Evolutionary conservation across 2,888 invertebrate genomes (phyloP).

Genomic region (Hypselothyrea guttata): DNA sequence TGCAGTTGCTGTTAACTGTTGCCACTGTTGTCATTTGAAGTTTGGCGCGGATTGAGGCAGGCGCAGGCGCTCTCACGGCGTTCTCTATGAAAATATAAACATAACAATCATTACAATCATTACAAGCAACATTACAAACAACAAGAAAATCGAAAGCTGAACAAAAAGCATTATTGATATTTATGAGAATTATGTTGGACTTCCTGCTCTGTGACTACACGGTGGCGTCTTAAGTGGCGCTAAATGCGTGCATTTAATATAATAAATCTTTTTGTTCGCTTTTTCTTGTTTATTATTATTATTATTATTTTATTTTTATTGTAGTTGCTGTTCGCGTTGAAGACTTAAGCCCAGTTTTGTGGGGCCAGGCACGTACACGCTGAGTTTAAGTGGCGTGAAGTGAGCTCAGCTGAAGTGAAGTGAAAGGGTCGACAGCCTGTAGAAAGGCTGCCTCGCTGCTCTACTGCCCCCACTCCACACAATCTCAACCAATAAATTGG

Average conservation of each 20-base stretch:
- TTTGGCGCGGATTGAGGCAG: conserved; percentile 50
- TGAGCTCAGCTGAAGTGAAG: conserved; percentile 41
- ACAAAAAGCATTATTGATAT: conserved; percentile 71
- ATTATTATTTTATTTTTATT: conserved; percentile 19
- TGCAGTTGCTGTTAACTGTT: conserved; percentile 23
- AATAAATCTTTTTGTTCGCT: conserved; percentile 65
- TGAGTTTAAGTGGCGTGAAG: conserved; percentile 58
- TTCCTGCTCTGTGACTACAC: conserved; percentile 61
- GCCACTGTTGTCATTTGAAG: conserved; percentile 69
- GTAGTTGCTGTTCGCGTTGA: conserved; percentile 20
- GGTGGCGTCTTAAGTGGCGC: conserved; percentile 71
- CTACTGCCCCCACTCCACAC: conserved; percentile 16
- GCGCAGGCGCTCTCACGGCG: conserved; percentile 53
- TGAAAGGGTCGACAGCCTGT: conserved; percentile 69
- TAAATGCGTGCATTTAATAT: conserved; percentile 73
- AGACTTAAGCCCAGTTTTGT: conserved; percentile 52
- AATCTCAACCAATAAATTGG: conserved; percentile 21
- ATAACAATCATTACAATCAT: conserved; percentile 67
- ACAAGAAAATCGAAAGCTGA: conserved; percentile 51
- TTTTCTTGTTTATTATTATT: conserved; percentile 26
- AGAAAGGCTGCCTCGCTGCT: conserved; percentile 32
- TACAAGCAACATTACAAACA: conserved; percentile 19
- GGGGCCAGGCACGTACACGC: conserved; percentile 60
- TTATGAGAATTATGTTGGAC: conserved; percentile 70
- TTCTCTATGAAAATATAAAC: conserved; percentile 69